Evolutionary conservation across 2,113 vertebrate genomes (phyloP).

Genomic region (Equus przewalskii): DNA sequence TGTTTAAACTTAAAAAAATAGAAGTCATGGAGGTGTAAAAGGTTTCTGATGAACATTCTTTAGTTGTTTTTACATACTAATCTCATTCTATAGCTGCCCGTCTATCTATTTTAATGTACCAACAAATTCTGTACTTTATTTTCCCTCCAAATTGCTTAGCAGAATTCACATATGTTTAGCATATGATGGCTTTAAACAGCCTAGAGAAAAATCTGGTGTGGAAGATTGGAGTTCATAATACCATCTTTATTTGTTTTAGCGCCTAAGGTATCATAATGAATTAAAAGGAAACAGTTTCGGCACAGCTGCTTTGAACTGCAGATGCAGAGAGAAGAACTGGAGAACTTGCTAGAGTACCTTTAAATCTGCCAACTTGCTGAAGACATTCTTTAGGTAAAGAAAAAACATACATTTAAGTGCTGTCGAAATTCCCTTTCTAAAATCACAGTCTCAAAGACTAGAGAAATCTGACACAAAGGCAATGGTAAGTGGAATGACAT

Average conservation of each 20-base stretch:
- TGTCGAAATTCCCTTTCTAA: background rate
- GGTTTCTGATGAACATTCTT: constrained; percentile 28
- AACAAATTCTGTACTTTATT: constrained; percentile 45
- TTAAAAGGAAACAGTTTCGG: constrained; percentile 52
- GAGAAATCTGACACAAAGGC: background rate
- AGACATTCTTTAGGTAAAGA: constrained; percentile 22
- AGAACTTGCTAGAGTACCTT: constrained; percentile 39
- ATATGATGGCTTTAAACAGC: constrained; percentile 32
- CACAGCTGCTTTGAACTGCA: constrained; percentile 53
- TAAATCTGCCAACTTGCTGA: constrained; percentile 18
- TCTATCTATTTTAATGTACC: constrained; percentile 49
- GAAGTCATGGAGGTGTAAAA: background rate
- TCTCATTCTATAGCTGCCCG: background rate
- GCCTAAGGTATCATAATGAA: constrained; percentile 49
- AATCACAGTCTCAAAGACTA: background rate
- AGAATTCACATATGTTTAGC: constrained; percentile 27
- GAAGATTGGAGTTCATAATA: constrained; percentile 26
- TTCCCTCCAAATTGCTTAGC: constrained; percentile 55
- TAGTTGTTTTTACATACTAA: constrained; percentile 30
- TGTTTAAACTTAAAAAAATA: background rate
- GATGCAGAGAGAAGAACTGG: constrained; percentile 15
- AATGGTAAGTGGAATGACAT: background rate
- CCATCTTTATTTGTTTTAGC: constrained; percentile 47
- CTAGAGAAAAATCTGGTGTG: constrained; percentile 50
- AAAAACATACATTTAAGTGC: constrained; percentile 19